Percentiles rank a stretch among this genome's conserved stretches.
Evolutionary conservation across 1,140 invertebrate genomes (phyloP).

Genomic region (Caerostris darwini): DNA sequence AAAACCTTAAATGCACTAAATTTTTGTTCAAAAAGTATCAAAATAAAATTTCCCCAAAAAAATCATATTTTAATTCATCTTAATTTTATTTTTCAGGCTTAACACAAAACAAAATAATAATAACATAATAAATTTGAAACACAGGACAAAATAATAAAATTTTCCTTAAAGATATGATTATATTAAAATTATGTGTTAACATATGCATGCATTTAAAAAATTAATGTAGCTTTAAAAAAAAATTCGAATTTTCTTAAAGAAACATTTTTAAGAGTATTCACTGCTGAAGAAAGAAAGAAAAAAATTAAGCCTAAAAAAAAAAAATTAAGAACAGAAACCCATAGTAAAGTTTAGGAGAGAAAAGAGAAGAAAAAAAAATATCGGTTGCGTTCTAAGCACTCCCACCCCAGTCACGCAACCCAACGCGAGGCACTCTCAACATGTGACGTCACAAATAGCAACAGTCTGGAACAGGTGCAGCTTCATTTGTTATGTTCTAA

Average conservation of each 20-base stretch:
- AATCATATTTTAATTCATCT: no score
- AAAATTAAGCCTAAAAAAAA: not conserved
- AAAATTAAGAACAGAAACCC: not conserved
- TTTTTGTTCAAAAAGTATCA: no score
- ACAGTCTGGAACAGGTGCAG: slow-evolving; percentile 63
- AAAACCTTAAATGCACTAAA: no score
- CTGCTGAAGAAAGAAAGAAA: not conserved
- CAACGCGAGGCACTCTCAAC: slow-evolving; percentile 10
- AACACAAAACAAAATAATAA: no score
- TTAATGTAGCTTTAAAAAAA: no score
- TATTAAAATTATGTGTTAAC: no score
- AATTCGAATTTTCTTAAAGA: not conserved
- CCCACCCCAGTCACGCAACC: slow-evolving; percentile 46
- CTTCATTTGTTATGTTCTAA: slow-evolving; percentile 55
- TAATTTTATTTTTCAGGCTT: no score
- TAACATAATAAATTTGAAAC: no score
- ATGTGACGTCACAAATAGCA: slow-evolving; percentile 62
- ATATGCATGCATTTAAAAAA: no score
- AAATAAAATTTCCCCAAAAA: no score
- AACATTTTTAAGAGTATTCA: not conserved
- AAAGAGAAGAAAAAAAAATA: not conserved
- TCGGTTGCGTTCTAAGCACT: slow-evolving; percentile 6
- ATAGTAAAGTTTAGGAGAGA: not conserved
- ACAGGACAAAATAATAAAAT: no score
- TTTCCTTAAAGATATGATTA: no score